phyloP scores from a whole-genome alignment of 2,113 vertebrate species.

The Seriola rivoliana region DNA sequence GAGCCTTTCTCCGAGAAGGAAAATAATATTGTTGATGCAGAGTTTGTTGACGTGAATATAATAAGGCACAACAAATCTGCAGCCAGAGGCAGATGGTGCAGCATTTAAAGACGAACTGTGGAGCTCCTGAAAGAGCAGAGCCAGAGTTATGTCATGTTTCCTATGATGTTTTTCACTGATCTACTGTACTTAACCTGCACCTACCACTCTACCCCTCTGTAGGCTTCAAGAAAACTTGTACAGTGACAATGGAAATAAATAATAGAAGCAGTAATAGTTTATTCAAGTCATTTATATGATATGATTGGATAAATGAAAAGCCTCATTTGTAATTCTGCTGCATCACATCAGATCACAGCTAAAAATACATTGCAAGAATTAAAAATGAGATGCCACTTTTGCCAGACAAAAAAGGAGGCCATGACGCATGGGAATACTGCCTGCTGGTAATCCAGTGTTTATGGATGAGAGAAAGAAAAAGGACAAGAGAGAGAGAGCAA shows the following conservation, averaged over 20 bases:
- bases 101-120: slow-evolving; percentile 31
- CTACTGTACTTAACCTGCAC: neutral
- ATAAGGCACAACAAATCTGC: slow-evolving; percentile 57
- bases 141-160: neutral
- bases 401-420: slow-evolving; percentile 45
- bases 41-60: slow-evolving; percentile 53
- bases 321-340: neutral
- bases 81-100: slow-evolving; percentile 35
- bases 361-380: slow-evolving; percentile 38
- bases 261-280: neutral
- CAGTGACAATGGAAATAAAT: neutral
- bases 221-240: neutral
- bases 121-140: slow-evolving; percentile 21
- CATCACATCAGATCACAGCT: slow-evolving; percentile 5
- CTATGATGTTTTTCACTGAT: slow-evolving; percentile 21
- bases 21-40: slow-evolving; percentile 43
- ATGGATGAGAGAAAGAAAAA: neutral
- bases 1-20: slow-evolving; percentile 34
- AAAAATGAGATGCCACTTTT: slow-evolving; percentile 36
- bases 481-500: neutral
- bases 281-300: neutral
- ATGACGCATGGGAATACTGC: slow-evolving; percentile 17
- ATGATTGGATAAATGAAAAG: neutral
- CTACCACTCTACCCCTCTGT: neutral
- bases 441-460: slow-evolving; percentile 23